Percentiles rank a stretch among this genome's conserved stretches.
phyloP scores from a whole-genome alignment of 2,113 vertebrate genomes.

The Catharus fuscescens region DNA sequence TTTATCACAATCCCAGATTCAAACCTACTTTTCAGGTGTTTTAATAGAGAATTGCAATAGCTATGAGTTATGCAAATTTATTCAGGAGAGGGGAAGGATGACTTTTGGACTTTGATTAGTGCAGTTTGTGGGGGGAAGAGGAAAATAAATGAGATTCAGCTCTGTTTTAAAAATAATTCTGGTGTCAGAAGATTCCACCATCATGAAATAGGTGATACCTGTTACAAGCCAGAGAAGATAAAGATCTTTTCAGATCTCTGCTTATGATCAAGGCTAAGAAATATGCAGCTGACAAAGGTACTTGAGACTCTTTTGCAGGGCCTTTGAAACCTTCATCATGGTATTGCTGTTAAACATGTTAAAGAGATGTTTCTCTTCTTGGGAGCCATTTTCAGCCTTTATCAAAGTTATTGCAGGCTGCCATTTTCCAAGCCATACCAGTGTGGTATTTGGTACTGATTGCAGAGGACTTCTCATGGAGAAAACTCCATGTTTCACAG shows the following conservation, averaged over 20 bases:
- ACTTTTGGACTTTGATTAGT: neutral
- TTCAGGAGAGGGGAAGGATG: neutral
- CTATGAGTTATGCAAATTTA: neutral
- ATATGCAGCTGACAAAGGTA: neutral
- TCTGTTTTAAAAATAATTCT: neutral
- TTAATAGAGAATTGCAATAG: neutral
- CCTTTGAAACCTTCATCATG: neutral
- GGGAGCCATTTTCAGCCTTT: neutral
- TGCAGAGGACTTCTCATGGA: neutral
- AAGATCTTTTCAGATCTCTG: neutral
- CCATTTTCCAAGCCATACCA: neutral
- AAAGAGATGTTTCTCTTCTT: neutral
- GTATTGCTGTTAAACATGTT: neutral
- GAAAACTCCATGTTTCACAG: neutral
- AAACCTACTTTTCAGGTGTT: neutral
- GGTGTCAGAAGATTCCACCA: neutral
- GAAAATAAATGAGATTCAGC: neutral
- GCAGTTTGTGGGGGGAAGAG: fast-evolving
- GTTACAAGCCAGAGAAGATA: neutral
- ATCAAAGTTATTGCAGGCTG: neutral
- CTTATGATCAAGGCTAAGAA: neutral
- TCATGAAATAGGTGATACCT: neutral
- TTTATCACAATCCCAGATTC: neutral
- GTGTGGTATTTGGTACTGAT: neutral
- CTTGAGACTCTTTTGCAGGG: neutral